These are phyloP conservation scores for Pseudorhiza aurosa DNA, from an alignment of 30 jellyfish, hydroid and myxozoan species.

Conservation along the genomic window DNA sequence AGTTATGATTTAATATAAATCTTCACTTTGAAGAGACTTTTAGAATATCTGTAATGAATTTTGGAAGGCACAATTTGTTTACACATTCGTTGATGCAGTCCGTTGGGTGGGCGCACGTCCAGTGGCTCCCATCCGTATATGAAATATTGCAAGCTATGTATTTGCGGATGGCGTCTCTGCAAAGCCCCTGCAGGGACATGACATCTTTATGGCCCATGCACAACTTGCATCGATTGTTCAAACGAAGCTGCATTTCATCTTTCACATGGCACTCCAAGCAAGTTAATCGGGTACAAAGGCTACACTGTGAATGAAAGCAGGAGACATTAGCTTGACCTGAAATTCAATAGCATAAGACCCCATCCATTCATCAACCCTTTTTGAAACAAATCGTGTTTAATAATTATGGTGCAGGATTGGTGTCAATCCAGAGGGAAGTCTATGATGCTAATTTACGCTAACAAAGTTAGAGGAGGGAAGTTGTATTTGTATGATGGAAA, in stretches of 20 bases:
- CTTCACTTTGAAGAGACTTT: too few species aligned
- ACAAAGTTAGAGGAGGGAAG: too few species aligned
- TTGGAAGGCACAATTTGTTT: background rate
- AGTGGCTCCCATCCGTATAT: background rate
- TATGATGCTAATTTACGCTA: too few species aligned
- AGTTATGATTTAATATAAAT: too few species aligned
- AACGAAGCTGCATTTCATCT: background rate
- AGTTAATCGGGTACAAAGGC: background rate
- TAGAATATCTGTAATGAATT: background rate
- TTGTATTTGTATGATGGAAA: too few species aligned
- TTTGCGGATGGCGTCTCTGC: conserved; percentile 40
- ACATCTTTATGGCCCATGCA: background rate
- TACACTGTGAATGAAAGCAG: conserved; percentile 29
- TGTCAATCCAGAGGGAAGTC: too few species aligned
- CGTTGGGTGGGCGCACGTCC: background rate
- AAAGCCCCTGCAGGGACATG: background rate
- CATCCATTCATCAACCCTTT: too few species aligned
- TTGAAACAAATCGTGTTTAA: too few species aligned
- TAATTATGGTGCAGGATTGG: too few species aligned
- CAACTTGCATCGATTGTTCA: background rate
- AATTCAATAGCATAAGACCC: too few species aligned
- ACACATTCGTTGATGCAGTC: background rate
- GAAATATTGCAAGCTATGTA: conserved; percentile 12
- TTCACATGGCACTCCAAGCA: background rate
- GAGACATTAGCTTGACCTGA: too few species aligned